Evolutionary conservation across 2,888 invertebrate genomes (phyloP), one percentile per base, ranked within the genome.

Genomic region (Seira ritae): DNA sequence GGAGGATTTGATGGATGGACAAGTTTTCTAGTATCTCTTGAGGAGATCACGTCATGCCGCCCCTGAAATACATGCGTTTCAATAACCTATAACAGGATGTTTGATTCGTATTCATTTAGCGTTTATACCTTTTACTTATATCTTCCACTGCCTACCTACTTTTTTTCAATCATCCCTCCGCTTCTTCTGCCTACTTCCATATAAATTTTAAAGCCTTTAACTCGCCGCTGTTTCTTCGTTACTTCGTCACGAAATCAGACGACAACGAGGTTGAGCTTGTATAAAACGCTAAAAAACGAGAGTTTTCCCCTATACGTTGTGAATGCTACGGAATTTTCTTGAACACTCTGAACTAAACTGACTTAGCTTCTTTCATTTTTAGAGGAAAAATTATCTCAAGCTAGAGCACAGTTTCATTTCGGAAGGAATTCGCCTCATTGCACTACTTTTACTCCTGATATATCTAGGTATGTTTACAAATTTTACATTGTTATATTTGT

Each of bases 11-110:
- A 89, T 89, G 87, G 89, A 89, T 88, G 89, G 85, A 85, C 84
- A 87, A 86, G 86, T 87, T 89, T 87, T 88, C 80, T 82, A 87
- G 86, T 89, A 88, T 89, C 89, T 88, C 85, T 87, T 84, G 83
- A 86, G 75, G 69, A 87, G 87, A 89, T 89, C 89, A 86, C 78
- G 84, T 84, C 86, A 84, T 79, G 86, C 87, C 89, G 88, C 86
- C 86, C 75, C 78, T 85, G 80, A 84, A 85, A 85, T 75, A 84
- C 73, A 84, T 84, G 78, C 79, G 72, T 83, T 78, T 83, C 77
- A 78, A 78, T 83, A 83, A 83, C 82, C 82, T 83, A 70, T 71
- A 69, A 70, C 69, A 69, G 20, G 62, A 17, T 24, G 55, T 62
- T 24, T 62, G 62, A 62, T 73, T 73, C 70, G 17, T 50, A 70